Evolutionary conservation across 2,888 invertebrate species (phyloP), one percentile per base, ranked within the genome.

Genomic region (Dynastes hyllus): DNA sequence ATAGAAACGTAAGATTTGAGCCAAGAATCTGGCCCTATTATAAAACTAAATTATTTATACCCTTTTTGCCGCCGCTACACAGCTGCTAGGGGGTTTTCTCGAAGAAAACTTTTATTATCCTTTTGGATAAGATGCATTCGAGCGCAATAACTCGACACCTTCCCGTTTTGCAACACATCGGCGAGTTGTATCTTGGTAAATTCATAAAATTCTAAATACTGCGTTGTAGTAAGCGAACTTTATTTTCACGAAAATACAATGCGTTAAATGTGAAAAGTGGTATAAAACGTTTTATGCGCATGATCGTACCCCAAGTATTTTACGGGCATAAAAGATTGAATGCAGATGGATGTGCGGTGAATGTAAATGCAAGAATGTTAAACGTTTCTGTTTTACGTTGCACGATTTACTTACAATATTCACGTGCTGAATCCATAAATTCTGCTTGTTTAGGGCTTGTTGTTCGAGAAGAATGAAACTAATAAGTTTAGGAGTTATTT

Each of bases 11-110:
- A 11, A 69, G 45, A 22, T 32, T 2, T n/a, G 9, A 8, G 66
- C n/a, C 2, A n/a, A 16, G n/a, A 55, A 66, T 40, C 32, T 66
- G 50, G 51, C 5, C 16, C 45, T 69, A 27, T 69, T 27, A 22
- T 69, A 27, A 50, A 51, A 27, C 3, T 2, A 50, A 69, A 69
- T 69, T 50, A 69, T 69, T 69, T 27, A 69, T 51, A 27, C 16
- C 29, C 22, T 5, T 50, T 45, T 45, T 27, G 50, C 22, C 27
- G 22, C 27, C 8, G 16, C 5, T n/a, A n/a, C n/a, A 55, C 2
- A 4, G n/a, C 16, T 11, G 45, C 69, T 5, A 11, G 6, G n/a
- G 13, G 61, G 29, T 29, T 61, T 22, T 27, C 6, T 27, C 9
- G 45, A 1, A 13, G 22, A 16, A 45, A 40, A 69, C 16, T 50